Evolutionary conservation across 2,113 vertebrate genomes (phyloP).

Genomic region (Desmodus rotundus): DNA sequence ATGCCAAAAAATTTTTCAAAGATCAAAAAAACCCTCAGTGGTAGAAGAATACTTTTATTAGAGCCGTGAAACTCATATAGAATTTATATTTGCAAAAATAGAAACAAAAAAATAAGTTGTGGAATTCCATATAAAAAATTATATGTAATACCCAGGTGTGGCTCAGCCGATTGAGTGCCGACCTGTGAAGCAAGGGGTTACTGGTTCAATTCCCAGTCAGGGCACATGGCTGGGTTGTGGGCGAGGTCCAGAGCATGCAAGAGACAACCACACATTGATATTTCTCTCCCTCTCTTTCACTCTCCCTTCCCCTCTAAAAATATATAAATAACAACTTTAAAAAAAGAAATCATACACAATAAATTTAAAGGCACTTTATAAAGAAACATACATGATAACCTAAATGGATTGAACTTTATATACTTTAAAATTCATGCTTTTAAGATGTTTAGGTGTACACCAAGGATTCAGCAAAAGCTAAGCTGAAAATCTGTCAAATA

Average conservation of each 20-base stretch:
- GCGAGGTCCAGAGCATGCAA: accelerated
- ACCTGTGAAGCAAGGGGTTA: too few relatives aligned
- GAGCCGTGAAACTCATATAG: background rate
- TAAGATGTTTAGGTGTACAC: background rate
- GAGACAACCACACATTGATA: too few relatives aligned
- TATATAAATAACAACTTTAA: too few relatives aligned
- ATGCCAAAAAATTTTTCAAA: background rate
- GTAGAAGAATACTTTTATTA: background rate
- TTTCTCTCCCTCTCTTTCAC: too few relatives aligned
- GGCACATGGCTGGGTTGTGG: too few relatives aligned
- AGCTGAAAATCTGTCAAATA: background rate
- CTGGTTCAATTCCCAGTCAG: too few relatives aligned
- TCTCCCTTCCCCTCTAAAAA: too few relatives aligned
- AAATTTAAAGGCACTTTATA: background rate
- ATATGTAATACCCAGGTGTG: too few relatives aligned
- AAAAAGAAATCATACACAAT: background rate
- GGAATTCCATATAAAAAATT: background rate
- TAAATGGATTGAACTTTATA: background rate
- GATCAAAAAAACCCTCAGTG: background rate
- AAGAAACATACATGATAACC: background rate
- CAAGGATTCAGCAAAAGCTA: background rate
- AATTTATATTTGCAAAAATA: background rate
- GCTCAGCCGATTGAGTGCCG: too few relatives aligned
- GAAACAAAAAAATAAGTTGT: background rate
- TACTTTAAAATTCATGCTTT: background rate